Evolutionary conservation across 1,140 invertebrate species (phyloP).

Genomic region (Orius insidiosus): DNA sequence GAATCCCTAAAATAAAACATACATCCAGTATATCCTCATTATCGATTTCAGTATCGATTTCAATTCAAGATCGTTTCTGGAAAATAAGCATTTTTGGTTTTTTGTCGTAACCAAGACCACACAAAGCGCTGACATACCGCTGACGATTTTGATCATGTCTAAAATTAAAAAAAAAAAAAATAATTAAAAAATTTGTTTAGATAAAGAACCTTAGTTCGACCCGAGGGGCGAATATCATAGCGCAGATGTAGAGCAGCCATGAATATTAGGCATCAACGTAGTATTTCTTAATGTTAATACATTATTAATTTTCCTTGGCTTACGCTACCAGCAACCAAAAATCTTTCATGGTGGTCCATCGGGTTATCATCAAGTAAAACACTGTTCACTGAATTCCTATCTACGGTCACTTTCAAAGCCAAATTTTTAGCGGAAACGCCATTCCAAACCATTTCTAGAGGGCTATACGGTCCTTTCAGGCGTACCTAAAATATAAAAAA

Average conservation of each 20-base stretch:
- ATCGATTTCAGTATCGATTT: constrained; percentile 45
- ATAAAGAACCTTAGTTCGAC: constrained; percentile 45
- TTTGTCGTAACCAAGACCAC: constrained; percentile 55
- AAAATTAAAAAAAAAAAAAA: not conserved
- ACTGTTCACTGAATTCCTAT: constrained; percentile 65
- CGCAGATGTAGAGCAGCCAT: constrained; percentile 57
- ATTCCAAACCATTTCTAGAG: constrained; percentile 52
- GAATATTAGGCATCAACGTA: constrained; percentile 72
- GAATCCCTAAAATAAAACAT: constrained; percentile 20
- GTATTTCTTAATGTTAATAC: constrained; percentile 50
- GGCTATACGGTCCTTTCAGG: constrained; percentile 51
- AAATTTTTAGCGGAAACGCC: constrained; percentile 35
- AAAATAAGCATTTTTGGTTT: constrained; percentile 35
- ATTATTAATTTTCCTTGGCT: constrained; percentile 31
- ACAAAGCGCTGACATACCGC: constrained; percentile 55
- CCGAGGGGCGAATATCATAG: constrained; percentile 62
- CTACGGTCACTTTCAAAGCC: constrained; percentile 40
- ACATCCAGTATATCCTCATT: constrained; percentile 45
- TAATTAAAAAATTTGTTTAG: too few species aligned
- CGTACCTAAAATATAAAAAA: constrained; percentile 23
- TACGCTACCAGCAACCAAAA: constrained; percentile 50
- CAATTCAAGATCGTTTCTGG: constrained; percentile 66
- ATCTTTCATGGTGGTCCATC: constrained; percentile 41
- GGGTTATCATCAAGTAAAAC: constrained; percentile 67
- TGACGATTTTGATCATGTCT: constrained; percentile 34